These are phyloP conservation scores for Athene cunicularia DNA, from an alignment of 2,113 vertebrate genomes.

Conservation along the genomic window DNA sequence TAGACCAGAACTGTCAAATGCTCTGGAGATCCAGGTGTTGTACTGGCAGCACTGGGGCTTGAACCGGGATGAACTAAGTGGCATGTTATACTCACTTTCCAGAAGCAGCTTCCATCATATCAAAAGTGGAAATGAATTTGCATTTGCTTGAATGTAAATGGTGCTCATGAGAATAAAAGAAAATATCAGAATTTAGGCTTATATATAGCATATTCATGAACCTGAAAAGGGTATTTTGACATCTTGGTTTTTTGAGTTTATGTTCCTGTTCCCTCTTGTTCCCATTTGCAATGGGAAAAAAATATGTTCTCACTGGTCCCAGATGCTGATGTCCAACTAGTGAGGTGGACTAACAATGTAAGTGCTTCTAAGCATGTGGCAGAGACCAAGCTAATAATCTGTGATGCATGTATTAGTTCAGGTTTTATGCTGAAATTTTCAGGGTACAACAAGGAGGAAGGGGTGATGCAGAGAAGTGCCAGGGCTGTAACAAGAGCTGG, in stretches of 20 bases:
- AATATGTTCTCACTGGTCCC: not conserved
- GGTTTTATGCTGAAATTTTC: not conserved
- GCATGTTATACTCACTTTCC: not conserved
- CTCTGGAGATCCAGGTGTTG: not conserved
- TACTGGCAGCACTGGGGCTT: rapidly evolving
- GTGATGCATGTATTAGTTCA: not conserved
- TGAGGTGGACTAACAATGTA: not conserved
- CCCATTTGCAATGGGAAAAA: not conserved
- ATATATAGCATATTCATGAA: not conserved
- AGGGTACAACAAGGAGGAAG: not conserved
- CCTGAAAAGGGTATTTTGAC: not conserved
- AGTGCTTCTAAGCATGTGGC: rapidly evolving
- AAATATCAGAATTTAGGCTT: not conserved
- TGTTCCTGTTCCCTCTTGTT: not conserved
- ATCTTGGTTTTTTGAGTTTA: not conserved
- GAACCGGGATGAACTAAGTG: not conserved
- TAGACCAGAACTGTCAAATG: not conserved
- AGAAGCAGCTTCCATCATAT: conserved; percentile 23
- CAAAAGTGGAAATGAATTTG: not conserved
- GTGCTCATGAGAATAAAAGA: not conserved
- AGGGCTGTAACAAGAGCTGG: not conserved
- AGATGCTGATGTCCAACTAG: not conserved
- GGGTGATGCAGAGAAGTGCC: not conserved
- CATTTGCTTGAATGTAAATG: conserved; percentile 7
- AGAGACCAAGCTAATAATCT: not conserved